phyloP scores from a whole-genome alignment of 2,113 vertebrate species.

The Apteryx mantelli region DNA sequence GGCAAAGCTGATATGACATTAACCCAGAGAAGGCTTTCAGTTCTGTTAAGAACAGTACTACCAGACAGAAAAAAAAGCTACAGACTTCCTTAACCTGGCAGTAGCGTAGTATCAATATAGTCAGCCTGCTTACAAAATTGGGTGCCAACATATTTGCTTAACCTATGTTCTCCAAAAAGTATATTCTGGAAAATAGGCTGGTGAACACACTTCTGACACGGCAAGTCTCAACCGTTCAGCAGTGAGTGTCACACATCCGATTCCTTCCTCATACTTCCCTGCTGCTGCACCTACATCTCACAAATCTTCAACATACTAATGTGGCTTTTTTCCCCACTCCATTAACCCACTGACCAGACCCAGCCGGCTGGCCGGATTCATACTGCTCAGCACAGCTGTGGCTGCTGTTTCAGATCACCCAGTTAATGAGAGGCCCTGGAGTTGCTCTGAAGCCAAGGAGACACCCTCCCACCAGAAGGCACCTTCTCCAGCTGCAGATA shows the following conservation, averaged over 20 bases:
- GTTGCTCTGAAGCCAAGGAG: background rate
- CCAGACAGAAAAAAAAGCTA: background rate
- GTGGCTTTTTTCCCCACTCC: background rate
- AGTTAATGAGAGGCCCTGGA: background rate
- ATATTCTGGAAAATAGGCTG: fast-evolving
- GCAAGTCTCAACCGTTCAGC: fast-evolving
- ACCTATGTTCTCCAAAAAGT: fast-evolving
- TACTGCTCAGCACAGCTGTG: background rate
- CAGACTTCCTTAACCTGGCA: background rate
- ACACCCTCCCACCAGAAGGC: background rate
- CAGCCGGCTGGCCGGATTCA: background rate
- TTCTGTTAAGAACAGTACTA: background rate
- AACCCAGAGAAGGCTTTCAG: background rate
- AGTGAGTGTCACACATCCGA: fast-evolving
- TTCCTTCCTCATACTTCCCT: background rate
- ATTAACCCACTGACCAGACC: background rate
- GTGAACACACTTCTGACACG: background rate
- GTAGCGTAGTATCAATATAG: background rate
- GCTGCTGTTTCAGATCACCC: background rate
- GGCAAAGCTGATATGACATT: background rate
- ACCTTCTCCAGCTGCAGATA: background rate
- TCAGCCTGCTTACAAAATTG: background rate
- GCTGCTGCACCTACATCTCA: background rate
- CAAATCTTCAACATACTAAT: fast-evolving
- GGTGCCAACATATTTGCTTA: fast-evolving